phyloP scores from a whole-genome alignment of 2,797 vertebrate genomes.

The Sebastolobus altivelis region DNA sequence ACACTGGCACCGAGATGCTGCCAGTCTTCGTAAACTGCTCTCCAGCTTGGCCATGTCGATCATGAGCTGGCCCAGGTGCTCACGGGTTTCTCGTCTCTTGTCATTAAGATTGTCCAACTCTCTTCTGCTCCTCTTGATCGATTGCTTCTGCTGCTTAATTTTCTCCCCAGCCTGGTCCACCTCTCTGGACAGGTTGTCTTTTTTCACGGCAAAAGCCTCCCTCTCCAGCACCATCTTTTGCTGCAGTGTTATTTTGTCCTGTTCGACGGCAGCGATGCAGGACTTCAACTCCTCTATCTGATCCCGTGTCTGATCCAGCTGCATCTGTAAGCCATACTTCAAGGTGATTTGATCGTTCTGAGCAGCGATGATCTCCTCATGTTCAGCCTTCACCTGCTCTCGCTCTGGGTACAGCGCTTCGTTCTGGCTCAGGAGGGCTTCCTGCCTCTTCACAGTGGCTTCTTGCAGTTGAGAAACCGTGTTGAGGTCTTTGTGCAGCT shows the following conservation, averaged over 20 bases:
- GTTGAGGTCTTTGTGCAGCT: conserved; percentile 73
- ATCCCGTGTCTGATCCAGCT: conserved; percentile 72
- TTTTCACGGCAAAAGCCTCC: conserved; percentile 53
- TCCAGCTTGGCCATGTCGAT: conserved; percentile 42
- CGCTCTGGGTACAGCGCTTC: conserved; percentile 59
- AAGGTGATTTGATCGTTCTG: conserved; percentile 80
- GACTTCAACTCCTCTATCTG: conserved; percentile 67
- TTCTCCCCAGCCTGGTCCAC: conserved; percentile 6
- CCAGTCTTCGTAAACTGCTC: conserved; percentile 37
- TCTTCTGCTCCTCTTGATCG: neutral
- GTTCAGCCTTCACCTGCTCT: conserved; percentile 44
- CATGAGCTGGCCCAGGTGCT: conserved; percentile 32
- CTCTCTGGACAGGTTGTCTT: conserved; percentile 47
- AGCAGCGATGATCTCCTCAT: conserved; percentile 58
- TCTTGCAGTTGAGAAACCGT: conserved; percentile 42
- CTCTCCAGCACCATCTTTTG: conserved; percentile 67
- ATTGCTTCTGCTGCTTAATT: conserved; percentile 48
- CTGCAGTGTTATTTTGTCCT: conserved; percentile 42
- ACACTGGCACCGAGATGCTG: conserved; percentile 16
- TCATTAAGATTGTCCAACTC: conserved; percentile 39
- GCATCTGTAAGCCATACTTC: conserved; percentile 70
- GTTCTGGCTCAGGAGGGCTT: conserved; percentile 68
- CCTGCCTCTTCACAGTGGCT: conserved; percentile 60
- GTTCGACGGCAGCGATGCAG: conserved; percentile 28
- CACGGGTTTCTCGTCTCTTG: conserved; percentile 29